Evolutionary conservation across 35 echinoderm and acorn worm species (phyloP).

Genomic region (Ophiothrix spiculata): DNA sequence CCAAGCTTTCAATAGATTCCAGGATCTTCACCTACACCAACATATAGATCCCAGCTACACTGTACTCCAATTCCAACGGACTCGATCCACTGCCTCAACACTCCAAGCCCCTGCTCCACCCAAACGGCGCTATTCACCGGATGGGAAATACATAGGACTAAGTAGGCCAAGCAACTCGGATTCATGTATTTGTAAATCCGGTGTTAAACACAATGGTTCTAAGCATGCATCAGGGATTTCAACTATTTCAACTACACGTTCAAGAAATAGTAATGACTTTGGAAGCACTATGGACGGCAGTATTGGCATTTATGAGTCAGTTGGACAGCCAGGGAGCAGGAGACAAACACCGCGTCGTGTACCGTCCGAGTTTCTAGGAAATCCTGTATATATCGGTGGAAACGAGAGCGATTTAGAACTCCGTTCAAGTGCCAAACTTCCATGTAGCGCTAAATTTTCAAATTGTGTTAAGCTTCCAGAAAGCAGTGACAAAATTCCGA

Average conservation of each 20-base stretch:
- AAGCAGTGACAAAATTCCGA: neutral
- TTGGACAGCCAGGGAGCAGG: neutral
- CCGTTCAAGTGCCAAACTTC: neutral
- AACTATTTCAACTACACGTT: neutral
- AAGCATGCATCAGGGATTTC: neutral
- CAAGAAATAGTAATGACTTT: neutral
- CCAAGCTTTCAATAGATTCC: neutral
- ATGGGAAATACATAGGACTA: conserved; percentile 5
- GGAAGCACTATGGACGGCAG: neutral
- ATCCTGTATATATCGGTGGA: neutral
- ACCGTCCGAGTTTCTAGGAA: neutral
- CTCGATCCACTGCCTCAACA: neutral
- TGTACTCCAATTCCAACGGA: neutral
- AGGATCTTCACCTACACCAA: neutral
- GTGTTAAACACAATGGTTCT: too few species aligned
- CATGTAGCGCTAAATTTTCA: neutral
- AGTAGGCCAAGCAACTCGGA: neutral
- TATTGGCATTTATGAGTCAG: neutral
- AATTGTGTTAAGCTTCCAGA: neutral
- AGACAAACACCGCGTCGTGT: neutral
- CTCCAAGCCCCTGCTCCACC: neutral
- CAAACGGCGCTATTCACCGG: neutral
- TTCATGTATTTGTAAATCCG: neutral
- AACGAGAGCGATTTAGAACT: neutral
- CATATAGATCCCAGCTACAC: neutral